A percentile compares a stretch with the other conserved stretches of the same genome.
Conservation (phyloP, 2,888 invertebrate genomes). For the Scotopteryx bipunctaria region DNA sequence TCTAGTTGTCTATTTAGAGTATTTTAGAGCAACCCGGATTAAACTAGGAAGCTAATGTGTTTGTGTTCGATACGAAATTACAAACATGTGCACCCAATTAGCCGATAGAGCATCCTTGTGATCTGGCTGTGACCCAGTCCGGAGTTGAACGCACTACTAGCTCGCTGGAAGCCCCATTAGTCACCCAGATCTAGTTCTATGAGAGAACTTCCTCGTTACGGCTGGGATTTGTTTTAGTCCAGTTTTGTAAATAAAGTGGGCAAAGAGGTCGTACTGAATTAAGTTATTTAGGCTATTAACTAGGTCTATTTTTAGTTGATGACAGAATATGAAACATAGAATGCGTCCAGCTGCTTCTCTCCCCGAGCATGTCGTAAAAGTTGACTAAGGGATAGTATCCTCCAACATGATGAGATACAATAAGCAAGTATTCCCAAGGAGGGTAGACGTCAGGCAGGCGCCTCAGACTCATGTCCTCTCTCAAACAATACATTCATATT, state of each 20-base stretch:
- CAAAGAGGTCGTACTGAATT: neutral
- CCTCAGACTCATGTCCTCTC: too few species aligned
- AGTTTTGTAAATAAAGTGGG: neutral
- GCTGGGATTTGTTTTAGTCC: neutral
- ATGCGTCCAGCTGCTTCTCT: too few species aligned
- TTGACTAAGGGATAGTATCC: too few species aligned
- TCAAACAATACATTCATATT: too few species aligned
- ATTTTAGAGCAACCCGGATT: neutral
- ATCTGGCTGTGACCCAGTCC: slow-evolving; percentile 14
- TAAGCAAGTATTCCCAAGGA: too few species aligned
- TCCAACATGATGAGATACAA: too few species aligned
- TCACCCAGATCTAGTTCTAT: slow-evolving; percentile 23
- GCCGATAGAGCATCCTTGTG: slow-evolving; percentile 22
- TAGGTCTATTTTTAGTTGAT: too few species aligned
- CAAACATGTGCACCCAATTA: slow-evolving; percentile 24
- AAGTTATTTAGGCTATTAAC: too few species aligned
- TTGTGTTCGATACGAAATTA: neutral
- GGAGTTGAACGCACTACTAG: slow-evolving; percentile 26
- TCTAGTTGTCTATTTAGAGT: too few species aligned
- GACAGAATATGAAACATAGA: too few species aligned
- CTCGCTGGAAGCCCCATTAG: slow-evolving; percentile 13
- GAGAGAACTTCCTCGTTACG: slow-evolving; percentile 20
- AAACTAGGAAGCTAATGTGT: slow-evolving; percentile 6
- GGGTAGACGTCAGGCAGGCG: too few species aligned
- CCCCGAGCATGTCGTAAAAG: too few species aligned